Percentiles rank a stretch among this genome's conserved stretches.
Evolutionary conservation across 2,113 vertebrate genomes (phyloP).

Genomic region (Danio rerio): GRCz12tu NC_133193.1:48017001-48017500

Average conservation of each 20-base stretch:
- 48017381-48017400: background rate
- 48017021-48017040: background rate
- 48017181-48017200: constrained; percentile 22
- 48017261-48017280: constrained; percentile 2
- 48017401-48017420: background rate
- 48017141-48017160: constrained; percentile 1
- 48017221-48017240: constrained; percentile 21
- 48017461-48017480: constrained; percentile 13
- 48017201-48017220: constrained; percentile 12
- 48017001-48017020: background rate
- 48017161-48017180: background rate
- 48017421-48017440: background rate
- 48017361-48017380: background rate
- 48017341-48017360: background rate
- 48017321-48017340: constrained; percentile 7
- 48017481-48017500: constrained; percentile 15
- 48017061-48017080: background rate
- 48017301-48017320: background rate
- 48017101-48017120: constrained; percentile 5
- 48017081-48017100: constrained; percentile 2
- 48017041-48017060: background rate
- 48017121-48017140: background rate
- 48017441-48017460: background rate
- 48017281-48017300: background rate
- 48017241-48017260: background rate